Conservation (phyloP, 1,140 invertebrate species). For the Listronotus oregonensis region DNA sequence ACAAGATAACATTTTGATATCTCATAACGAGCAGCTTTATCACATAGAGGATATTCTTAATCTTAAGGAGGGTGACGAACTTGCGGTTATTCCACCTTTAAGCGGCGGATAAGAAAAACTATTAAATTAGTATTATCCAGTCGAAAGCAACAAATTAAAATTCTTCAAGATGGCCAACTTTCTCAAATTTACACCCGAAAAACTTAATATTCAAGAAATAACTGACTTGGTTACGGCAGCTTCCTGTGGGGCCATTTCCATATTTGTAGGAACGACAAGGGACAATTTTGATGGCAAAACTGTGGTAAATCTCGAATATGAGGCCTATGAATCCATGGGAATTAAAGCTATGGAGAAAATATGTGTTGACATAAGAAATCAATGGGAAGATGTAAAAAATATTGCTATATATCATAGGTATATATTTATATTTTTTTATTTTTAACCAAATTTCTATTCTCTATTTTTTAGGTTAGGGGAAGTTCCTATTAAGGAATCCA, state of each 20-base stretch:
- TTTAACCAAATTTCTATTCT: slow-evolving; percentile 29
- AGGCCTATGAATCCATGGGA: slow-evolving; percentile 93
- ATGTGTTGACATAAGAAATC: slow-evolving; percentile 70
- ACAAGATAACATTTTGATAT: slow-evolving; percentile 72
- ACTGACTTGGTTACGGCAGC: slow-evolving; percentile 69
- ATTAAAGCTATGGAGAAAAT: slow-evolving; percentile 81
- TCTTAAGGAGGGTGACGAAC: slow-evolving; percentile 70
- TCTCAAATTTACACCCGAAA: slow-evolving; percentile 70
- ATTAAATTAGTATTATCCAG: background rate
- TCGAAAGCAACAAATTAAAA: background rate
- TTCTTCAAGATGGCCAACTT: slow-evolving; percentile 62
- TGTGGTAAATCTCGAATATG: slow-evolving; percentile 85
- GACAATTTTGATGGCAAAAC: slow-evolving; percentile 87
- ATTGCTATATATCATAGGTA: slow-evolving; percentile 83
- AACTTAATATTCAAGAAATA: slow-evolving; percentile 72
- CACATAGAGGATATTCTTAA: slow-evolving; percentile 58
- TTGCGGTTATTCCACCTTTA: slow-evolving; percentile 85
- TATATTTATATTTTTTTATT: slow-evolving; percentile 15
- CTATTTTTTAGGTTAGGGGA: slow-evolving; percentile 68
- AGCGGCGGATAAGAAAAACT: slow-evolving; percentile 73
- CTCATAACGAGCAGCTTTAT: slow-evolving; percentile 80
- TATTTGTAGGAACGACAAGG: slow-evolving; percentile 91
- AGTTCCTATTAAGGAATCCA: slow-evolving; percentile 87
- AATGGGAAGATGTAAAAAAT: slow-evolving; percentile 75
- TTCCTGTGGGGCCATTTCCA: slow-evolving; percentile 83